Base-by-base conservation (phyloP, 1,140 invertebrate genomes). In the Caenorhabditis inopinata region DNA sequence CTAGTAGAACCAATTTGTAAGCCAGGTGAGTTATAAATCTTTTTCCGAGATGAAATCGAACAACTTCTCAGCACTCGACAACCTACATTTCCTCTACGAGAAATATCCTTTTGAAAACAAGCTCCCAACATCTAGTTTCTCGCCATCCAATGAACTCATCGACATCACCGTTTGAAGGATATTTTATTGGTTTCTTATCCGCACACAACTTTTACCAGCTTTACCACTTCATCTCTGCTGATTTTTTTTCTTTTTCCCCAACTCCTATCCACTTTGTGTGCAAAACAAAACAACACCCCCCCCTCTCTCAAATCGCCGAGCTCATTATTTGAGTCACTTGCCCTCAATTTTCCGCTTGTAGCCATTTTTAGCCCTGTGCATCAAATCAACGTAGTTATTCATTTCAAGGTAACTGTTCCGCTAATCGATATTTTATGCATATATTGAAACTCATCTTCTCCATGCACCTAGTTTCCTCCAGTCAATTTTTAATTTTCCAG, bases 311-410 rank as follows among this genome's bases (percentile, higher is more conserved):
- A 18, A 11, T 25, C 12, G 23, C 49, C 23, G 23, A 16, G 27
- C 18, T 11, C 7, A n/a, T n/a, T n/a, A 25, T 12, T 25, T 51
- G 23, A 51, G 53, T 32, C 53, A 58, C 53, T 58, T 58, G 53
- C 53, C 27, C 27, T 16, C 53, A 35, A 11, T 9, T 42, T 42
- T 11, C 32, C 29, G 58, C 58, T 42, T 42, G 58, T 68, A 68
- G 58, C 58, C 58, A 68, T 68, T 42, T 68, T 68, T 35, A 68
- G 58, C 58, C 58, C 58, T 68, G 58, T 68, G 58, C 58, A 21
- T 18, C 12, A 1, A 29, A 32, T 51, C 53, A 68, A 68, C 32
- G 58, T 68, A 68, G 58, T 68, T 68, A 32, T 68, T 21, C 58
- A 11, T 32, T 58, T n/a, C 27, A 12, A 11, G 23, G 18, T 25